Conservation (phyloP, 2,797 vertebrate species). For the Simalia tracyae region DNA sequence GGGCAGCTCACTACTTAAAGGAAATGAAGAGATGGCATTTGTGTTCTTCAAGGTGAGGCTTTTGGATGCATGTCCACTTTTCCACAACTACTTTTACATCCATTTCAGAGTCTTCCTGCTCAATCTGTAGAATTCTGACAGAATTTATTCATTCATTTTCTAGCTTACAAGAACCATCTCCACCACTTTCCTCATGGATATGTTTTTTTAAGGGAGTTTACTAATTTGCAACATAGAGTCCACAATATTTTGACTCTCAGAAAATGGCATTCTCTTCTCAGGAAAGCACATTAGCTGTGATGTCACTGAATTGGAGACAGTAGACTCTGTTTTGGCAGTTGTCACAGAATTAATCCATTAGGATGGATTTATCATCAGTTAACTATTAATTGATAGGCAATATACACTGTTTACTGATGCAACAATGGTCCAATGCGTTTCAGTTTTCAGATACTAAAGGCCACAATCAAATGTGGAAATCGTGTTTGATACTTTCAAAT, state of each 20-base stretch:
- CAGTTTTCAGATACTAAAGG: background rate
- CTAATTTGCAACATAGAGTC: background rate
- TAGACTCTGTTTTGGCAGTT: background rate
- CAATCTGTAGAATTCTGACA: background rate
- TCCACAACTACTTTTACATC: background rate
- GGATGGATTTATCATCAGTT: background rate
- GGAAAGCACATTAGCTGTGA: background rate
- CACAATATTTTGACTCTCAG: background rate
- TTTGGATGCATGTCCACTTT: fast-evolving
- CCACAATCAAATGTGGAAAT: background rate
- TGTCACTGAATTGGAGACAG: background rate
- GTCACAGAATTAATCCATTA: background rate
- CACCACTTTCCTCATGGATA: background rate
- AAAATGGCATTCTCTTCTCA: background rate
- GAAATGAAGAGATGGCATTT: background rate
- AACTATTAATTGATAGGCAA: background rate
- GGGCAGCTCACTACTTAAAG: background rate
- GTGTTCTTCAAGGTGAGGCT: background rate
- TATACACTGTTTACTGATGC: too few relatives aligned
- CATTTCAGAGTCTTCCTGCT: background rate
- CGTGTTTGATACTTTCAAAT: background rate
- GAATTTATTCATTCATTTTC: background rate
- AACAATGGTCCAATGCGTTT: background rate
- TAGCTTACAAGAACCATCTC: background rate
- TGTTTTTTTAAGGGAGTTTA: background rate